These are phyloP conservation scores for Limnephilus rhombicus DNA, from an alignment of 2,888 invertebrate genomes.

Conservation along the genomic window DNA sequence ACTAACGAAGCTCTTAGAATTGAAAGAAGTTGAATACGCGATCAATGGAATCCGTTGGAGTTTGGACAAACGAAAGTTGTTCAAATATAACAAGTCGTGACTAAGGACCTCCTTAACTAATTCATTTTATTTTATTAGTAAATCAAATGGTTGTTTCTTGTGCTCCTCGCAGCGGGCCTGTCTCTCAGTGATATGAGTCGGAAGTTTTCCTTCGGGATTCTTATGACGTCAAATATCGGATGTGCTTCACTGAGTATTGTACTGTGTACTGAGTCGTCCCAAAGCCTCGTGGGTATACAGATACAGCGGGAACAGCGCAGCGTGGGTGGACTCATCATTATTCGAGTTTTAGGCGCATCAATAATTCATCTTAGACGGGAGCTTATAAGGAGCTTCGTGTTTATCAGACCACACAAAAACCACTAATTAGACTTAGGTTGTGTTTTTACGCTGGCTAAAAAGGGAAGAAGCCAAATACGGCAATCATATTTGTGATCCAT, in stretches of 20 bases:
- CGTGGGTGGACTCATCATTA: not conserved
- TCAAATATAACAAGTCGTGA: too few relatives aligned
- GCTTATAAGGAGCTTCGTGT: not conserved
- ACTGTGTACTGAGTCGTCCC: not conserved
- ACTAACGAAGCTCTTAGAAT: too few relatives aligned
- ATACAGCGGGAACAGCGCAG: not conserved
- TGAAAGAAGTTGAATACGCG: too few relatives aligned
- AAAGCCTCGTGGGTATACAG: not conserved
- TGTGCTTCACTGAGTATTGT: not conserved
- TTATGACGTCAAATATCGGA: not conserved
- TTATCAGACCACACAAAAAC: not conserved
- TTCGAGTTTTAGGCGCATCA: not conserved
- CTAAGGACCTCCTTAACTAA: too few relatives aligned
- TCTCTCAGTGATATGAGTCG: not conserved
- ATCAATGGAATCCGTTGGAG: too few relatives aligned
- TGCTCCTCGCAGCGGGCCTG: too few relatives aligned
- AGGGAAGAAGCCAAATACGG: too few relatives aligned
- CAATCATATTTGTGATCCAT: too few relatives aligned
- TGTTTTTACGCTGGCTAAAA: too few relatives aligned
- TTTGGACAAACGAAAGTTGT: too few relatives aligned
- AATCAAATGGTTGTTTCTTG: too few relatives aligned
- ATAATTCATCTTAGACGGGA: not conserved
- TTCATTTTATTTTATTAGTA: too few relatives aligned
- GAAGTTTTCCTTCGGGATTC: not conserved
- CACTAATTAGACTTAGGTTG: not conserved